phyloP scores from a whole-genome alignment of 2,888 invertebrate species.

The Synergus gifuensis region DNA sequence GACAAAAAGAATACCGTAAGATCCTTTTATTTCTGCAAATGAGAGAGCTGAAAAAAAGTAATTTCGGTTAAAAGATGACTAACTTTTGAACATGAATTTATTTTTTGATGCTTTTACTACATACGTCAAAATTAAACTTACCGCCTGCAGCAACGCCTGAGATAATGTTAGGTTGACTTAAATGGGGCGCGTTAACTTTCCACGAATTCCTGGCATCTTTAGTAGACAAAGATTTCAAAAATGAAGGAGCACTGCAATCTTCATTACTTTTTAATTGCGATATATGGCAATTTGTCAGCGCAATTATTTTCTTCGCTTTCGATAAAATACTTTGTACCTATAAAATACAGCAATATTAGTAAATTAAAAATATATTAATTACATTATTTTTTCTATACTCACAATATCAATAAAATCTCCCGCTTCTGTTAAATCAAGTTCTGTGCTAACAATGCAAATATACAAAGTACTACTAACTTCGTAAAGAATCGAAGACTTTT shows the following conservation, averaged over 20 bases:
- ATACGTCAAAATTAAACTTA: conserved; percentile 50
- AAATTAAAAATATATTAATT: conserved; percentile 23
- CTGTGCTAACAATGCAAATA: conserved; percentile 63
- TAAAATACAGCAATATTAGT: conserved; percentile 41
- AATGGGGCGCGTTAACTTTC: conserved; percentile 54
- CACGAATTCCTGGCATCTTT: conserved; percentile 56
- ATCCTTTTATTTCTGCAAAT: conserved; percentile 67
- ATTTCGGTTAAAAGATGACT: background rate
- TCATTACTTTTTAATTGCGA: conserved; percentile 65
- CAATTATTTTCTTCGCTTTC: conserved; percentile 61
- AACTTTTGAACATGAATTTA: background rate
- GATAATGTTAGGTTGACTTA: conserved; percentile 72
- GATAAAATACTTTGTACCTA: conserved; percentile 67
- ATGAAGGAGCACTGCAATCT: conserved; percentile 58
- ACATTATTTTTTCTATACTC: conserved; percentile 39
- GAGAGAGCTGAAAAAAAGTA: conserved; percentile 66
- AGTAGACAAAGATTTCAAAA: conserved; percentile 66
- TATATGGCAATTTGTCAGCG: conserved; percentile 66
- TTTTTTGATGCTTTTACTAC: background rate
- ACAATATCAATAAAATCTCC: conserved; percentile 68
- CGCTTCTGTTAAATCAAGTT: conserved; percentile 66
- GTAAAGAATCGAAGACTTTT: conserved; percentile 64
- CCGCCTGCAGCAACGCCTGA: conserved; percentile 73
- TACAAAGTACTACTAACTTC: conserved; percentile 61
- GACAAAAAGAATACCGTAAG: conserved; percentile 67